Evolutionary conservation across 30 jellyfish, hydroid and myxozoan genomes (phyloP), one percentile per base, ranked within the genome.

Genomic region (Pelagia noctiluca): DNA sequence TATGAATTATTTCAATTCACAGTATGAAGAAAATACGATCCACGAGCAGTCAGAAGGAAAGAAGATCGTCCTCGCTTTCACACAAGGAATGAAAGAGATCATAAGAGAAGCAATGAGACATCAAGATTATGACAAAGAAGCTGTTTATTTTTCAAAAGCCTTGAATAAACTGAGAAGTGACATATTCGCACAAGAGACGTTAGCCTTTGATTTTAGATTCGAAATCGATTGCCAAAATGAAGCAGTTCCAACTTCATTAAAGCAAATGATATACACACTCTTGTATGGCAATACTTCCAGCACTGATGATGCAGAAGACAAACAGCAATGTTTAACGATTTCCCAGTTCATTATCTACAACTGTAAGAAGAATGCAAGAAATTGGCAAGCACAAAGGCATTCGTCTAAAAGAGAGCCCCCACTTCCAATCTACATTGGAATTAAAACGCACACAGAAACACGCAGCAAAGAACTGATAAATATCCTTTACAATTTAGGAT

Each of bases 201-300:
- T 42, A 42, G 57, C 57, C 57, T 42, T 42, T 42, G 57, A 42
- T 16, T 8, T 16, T 42, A 42, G 16, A 42, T 42, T 42, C 16
- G 57, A 42, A 42, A 42, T 42, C 12, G 57, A 42, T 42, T 42
- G 57, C 16, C 57, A 42, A 42, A 42, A 42, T 42, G 57, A 42
- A 42, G 57, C 57, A 42, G 57, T 42, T 42, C 57, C 57, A 42
- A 42, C 12, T 42, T 42, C 57, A 42, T 42, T 42, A 42, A 42
- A 42, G 57, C 57, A 42, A 42, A 42, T 42, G 57, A 16, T 42
- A 42, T 42, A 42, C 16, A 42, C 57, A 16, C 57, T 42, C 57
- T 42, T 42, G 57, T 42, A 42, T 42, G 57, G 57, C 57, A 42
- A 42, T 42, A 42, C 57, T 42, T 42, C 57, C 57, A 42, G 57